A percentile compares a stretch with the other conserved stretches of the same genome.
phyloP scores from a whole-genome alignment of 2,113 vertebrate genomes.

The Toxotes chatareus region DNA sequence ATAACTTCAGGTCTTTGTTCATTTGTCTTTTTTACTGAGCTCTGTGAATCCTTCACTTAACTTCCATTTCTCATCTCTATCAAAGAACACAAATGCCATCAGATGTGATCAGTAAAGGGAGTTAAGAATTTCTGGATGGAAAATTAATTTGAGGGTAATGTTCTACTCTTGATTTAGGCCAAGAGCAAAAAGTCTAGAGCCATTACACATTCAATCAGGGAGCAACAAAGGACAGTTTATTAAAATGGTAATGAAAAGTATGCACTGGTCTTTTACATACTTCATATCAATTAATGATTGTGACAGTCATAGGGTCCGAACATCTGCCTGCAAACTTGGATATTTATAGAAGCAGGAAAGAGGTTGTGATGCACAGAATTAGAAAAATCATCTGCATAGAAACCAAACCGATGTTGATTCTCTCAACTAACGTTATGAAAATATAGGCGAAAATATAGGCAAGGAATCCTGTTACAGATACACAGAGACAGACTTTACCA shows the following conservation, averaged over 20 bases:
- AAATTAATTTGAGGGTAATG: not conserved
- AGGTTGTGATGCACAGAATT: too few species aligned
- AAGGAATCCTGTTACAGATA: not conserved
- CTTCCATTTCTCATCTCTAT: not conserved
- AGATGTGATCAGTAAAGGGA: not conserved
- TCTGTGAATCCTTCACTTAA: conserved; percentile 13
- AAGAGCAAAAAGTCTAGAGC: not conserved
- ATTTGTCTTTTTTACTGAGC: conserved; percentile 18
- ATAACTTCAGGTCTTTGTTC: conserved; percentile 9
- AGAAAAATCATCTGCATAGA: not conserved
- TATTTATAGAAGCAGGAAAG: not conserved
- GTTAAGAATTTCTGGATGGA: not conserved
- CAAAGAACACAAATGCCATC: conserved; percentile 1
- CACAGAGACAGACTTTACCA: not conserved
- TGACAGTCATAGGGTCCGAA: not conserved
- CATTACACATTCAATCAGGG: not conserved
- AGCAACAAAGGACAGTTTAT: not conserved
- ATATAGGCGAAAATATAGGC: not conserved
- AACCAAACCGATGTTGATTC: not conserved
- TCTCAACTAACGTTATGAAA: not conserved
- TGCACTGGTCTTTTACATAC: too few species aligned
- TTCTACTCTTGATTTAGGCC: not conserved
- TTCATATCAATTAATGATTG: too few species aligned
- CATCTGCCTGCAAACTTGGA: not conserved
- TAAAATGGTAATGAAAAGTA: too few species aligned